Percentiles rank a stretch among this genome's conserved stretches.
Conservation (phyloP, 2,113 vertebrate genomes). For the Nibea albiflora region DNA sequence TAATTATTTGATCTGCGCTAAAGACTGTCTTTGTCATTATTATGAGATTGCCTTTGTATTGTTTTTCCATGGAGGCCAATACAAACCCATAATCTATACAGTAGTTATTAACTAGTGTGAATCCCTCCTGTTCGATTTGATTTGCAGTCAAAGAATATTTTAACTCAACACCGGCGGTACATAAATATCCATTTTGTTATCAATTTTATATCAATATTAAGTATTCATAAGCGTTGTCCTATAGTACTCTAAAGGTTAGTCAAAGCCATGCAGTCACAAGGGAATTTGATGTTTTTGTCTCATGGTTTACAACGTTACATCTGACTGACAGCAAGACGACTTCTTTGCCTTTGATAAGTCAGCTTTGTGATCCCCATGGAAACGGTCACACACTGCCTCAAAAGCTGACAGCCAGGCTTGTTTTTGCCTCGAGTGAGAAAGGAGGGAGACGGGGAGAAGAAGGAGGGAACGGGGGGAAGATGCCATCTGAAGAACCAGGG, state of each 20-base stretch:
- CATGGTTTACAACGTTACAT: constrained; percentile 40
- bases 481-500: constrained; percentile 70
- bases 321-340: constrained; percentile 20
- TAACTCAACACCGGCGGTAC: neutral
- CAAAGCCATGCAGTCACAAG: neutral
- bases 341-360: constrained; percentile 52
- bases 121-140: neutral
- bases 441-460: constrained; percentile 8
- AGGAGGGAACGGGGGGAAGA: constrained; percentile 26
- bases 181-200: neutral
- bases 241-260: constrained; percentile 16
- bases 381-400: constrained; percentile 57
- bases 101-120: neutral
- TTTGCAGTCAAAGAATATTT: neutral
- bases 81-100: neutral
- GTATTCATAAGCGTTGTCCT: constrained; percentile 2
- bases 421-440: constrained; percentile 59
- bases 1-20: neutral
- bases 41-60: neutral
- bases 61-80: neutral
- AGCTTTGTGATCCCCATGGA: constrained; percentile 63
- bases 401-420: constrained; percentile 59
- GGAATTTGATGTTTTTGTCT: constrained; percentile 38
- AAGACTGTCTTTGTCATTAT: constrained; percentile 9
- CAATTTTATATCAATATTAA: neutral